Evolutionary conservation across 2,113 vertebrate species (phyloP).

Genomic region (Platanista minor): DNA sequence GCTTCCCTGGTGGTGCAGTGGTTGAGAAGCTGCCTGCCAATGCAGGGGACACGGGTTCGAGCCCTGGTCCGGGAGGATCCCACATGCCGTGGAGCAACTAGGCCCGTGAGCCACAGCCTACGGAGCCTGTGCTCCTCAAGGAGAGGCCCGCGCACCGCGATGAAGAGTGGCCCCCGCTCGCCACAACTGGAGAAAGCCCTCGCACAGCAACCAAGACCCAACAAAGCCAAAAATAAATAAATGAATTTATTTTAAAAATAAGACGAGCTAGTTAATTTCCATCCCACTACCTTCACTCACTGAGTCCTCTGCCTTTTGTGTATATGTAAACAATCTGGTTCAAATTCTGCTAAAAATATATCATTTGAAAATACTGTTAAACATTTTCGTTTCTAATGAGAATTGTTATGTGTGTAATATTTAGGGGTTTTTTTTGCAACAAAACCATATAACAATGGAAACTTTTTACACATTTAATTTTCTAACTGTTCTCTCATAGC

Average conservation of each 20-base stretch:
- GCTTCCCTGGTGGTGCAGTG: no score
- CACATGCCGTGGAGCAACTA: no score
- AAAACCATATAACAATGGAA: not conserved
- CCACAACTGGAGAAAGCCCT: no score
- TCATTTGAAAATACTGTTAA: slow-evolving; percentile 22
- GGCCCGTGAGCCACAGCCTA: rapidly evolving
- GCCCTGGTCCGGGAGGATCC: no score
- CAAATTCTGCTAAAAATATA: not conserved
- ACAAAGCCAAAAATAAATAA: no score
- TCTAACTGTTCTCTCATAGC: not conserved
- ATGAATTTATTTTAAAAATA: not conserved
- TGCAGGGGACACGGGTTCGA: rapidly evolving
- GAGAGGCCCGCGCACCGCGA: no score
- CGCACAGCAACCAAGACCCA: no score
- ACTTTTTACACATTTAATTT: not conserved
- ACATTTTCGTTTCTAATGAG: not conserved
- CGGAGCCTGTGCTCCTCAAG: no score
- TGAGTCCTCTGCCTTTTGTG: not conserved
- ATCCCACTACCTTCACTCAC: not conserved
- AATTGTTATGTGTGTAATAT: not conserved
- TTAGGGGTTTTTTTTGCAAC: not conserved
- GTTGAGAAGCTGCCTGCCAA: no score
- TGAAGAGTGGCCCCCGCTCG: no score
- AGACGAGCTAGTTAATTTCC: not conserved
- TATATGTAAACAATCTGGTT: not conserved